These are phyloP conservation scores for Lytechinus variegatus DNA, from an alignment of 35 echinoderm and acorn worm species.

Conservation along the genomic window DNA sequence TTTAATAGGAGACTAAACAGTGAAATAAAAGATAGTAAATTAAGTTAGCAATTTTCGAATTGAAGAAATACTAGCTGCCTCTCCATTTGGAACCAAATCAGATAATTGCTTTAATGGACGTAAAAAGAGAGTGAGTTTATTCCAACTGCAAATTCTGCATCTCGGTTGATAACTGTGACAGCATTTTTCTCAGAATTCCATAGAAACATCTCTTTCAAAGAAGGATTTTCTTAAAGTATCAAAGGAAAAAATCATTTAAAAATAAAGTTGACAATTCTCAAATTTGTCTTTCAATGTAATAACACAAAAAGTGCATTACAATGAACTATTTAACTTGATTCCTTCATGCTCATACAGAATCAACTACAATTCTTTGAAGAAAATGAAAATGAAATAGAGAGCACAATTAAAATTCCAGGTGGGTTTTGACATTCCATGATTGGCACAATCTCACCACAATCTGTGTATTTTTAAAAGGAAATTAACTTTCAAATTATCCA, in stretches of 20 bases:
- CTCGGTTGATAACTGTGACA: not conserved
- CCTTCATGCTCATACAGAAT: too few species aligned
- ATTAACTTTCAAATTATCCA: not conserved
- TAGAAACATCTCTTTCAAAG: too few species aligned
- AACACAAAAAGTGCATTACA: too few species aligned
- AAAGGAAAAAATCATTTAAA: too few species aligned
- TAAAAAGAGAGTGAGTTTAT: not conserved
- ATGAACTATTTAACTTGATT: too few species aligned
- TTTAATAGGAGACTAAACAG: not conserved
- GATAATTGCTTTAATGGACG: not conserved
- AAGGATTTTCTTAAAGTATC: too few species aligned
- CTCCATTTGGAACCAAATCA: not conserved
- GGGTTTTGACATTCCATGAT: not conserved
- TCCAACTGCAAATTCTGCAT: not conserved
- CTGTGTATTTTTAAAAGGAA: not conserved
- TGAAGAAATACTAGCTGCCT: not conserved
- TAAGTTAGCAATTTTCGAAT: not conserved
- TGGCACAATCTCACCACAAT: not conserved
- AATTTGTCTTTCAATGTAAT: too few species aligned
- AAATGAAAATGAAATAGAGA: not conserved
- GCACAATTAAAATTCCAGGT: not conserved
- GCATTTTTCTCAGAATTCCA: too few species aligned
- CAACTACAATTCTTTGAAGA: too few species aligned
- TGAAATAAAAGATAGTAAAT: conserved; percentile 7
- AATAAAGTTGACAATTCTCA: too few species aligned